Evolutionary conservation across 2,888 invertebrate genomes (phyloP), one percentile per base, ranked within the genome.

Genomic region (Diaprepes abbreviatus): DNA sequence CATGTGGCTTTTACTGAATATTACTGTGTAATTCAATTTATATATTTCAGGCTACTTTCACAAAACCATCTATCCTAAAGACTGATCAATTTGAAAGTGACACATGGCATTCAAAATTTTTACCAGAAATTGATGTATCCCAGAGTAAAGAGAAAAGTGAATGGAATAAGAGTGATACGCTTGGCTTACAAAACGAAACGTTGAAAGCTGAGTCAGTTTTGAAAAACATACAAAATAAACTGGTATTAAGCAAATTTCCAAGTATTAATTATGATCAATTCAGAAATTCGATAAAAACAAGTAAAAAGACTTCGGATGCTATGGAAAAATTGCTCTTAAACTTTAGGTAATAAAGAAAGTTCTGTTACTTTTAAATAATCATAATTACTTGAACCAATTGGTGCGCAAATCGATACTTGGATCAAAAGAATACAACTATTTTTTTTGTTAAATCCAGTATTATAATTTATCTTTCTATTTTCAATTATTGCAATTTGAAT

Each of bases 41-140:
- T n/a, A n/a, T n/a, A n/a, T 57, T 57, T 9, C 19, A 59, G 59
- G 31, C 43, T 3, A 31, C 59, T 0, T 59, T 43, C 6, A 45
- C 59, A 5, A 43, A 59, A 10, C 31, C 59, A 3, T 38, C 38
- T 12, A 38, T 57, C n/a, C 21, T 16, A 19, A 38, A 24, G 16
- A 55, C 17, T 17, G 43, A 43, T 0, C 10, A 43, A 19, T 43
- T 57, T 19, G 38, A 54, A 31, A 19, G 24, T 10, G 55, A 55
- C 10, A 57, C 21, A n/a, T 12, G 6, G 3, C 16, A 57, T 1
- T 17, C 57, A 12, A 4, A 5, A 58, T 16, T 7, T 21, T 4
- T 21, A 21, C 36, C 35, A 6, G 38, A 57, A 38, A 17, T 31
- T 24, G 7, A n/a, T 40, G n/a, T 16, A 3, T 4, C 12, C 9